A percentile compares a stretch with the other conserved stretches of the same genome.
Conservation (phyloP, 2,113 vertebrate genomes). For the Tragelaphus strepsiceros region DNA sequence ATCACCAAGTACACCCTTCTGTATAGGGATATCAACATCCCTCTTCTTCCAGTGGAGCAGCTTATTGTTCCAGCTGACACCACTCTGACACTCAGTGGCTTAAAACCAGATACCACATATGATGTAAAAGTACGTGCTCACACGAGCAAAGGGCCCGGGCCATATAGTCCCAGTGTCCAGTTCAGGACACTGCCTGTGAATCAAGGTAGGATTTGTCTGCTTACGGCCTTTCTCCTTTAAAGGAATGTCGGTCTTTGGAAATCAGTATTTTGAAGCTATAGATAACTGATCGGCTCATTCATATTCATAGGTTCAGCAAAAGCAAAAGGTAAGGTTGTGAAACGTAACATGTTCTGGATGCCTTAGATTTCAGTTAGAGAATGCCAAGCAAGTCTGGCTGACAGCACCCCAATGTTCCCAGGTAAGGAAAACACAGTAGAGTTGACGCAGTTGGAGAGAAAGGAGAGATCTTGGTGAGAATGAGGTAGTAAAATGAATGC, state of each 20-base stretch:
- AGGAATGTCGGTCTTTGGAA: constrained; percentile 84
- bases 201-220: constrained; percentile 99
- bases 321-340: constrained; percentile 83
- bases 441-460: constrained; percentile 49
- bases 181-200: constrained; percentile 99
- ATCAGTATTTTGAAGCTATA: constrained; percentile 82
- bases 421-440: constrained; percentile 80
- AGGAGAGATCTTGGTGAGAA: constrained; percentile 57
- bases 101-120: constrained; percentile 98
- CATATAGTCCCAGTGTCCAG: constrained; percentile 99
- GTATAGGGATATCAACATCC: constrained; percentile 98
- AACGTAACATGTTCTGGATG: constrained; percentile 80
- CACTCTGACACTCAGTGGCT: constrained; percentile 90
- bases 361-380: constrained; percentile 78
- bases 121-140: constrained; percentile 99
- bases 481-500: constrained; percentile 63
- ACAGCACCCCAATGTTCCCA: constrained; percentile 75
- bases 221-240: constrained; percentile 82
- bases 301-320: constrained; percentile 84
- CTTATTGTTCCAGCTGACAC: constrained; percentile 94
- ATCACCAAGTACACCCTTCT: constrained; percentile 95
- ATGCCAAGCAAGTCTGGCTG: constrained; percentile 79
- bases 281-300: constrained; percentile 79
- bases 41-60: constrained; percentile 92
- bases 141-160: constrained; percentile 98